Percentiles rank a stretch among this genome's conserved stretches.
Evolutionary conservation across 2,797 vertebrate genomes (phyloP).

Genomic region (Tenualosa ilisha): DNA sequence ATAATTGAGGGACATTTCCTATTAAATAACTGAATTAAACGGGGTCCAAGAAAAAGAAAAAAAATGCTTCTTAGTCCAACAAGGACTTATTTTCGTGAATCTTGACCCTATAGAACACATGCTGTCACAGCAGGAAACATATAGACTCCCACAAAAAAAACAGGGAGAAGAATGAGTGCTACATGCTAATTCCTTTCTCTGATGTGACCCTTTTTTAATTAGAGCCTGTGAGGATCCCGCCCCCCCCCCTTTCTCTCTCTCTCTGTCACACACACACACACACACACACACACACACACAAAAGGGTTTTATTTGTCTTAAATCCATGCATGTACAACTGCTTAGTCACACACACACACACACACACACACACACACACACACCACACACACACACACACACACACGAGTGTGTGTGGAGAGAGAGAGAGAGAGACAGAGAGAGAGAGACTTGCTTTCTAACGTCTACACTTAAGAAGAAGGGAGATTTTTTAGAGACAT

Average conservation of each 20-base stretch:
- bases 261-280: constrained; percentile 25
- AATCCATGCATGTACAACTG: not conserved
- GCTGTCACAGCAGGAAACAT: not conserved
- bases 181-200: constrained; percentile 1
- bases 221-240: not conserved
- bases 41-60: not conserved
- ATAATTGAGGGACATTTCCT: not conserved
- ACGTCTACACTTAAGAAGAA: constrained; percentile 76
- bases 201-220: constrained; percentile 2
- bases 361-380: constrained; percentile 18
- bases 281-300: constrained; percentile 34
- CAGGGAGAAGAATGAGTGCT: not conserved
- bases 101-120: not conserved
- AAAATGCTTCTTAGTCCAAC: not conserved
- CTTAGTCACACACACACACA: constrained; percentile 27
- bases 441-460: constrained; percentile 25
- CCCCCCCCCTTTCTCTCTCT: too few relatives aligned
- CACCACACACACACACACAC: constrained; percentile 16
- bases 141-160: not conserved
- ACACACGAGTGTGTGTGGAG: constrained; percentile 26
- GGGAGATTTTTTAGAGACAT: constrained; percentile 73
- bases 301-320: too few relatives aligned
- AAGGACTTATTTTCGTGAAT: not conserved
- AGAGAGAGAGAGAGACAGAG: too few relatives aligned
- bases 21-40: not conserved